Conservation (phyloP, 2,797 vertebrate species). For the Melanotaenia trifasciata region DNA sequence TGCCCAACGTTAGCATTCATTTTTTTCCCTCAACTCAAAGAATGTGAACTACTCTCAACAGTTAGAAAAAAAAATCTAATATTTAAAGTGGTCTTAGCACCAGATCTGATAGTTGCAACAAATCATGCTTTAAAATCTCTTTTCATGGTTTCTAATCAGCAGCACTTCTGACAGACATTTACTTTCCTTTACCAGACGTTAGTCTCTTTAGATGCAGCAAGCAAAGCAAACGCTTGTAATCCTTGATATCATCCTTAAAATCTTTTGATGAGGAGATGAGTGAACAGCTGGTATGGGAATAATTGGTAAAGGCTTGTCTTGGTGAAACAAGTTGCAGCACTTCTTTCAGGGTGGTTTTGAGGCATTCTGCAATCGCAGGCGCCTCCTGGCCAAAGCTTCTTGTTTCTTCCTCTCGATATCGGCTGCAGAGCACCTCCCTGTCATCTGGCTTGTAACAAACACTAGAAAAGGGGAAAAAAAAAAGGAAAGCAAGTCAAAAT, state of each 20-base stretch:
- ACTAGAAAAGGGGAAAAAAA: slow-evolving; percentile 75
- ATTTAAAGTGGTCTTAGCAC: background rate
- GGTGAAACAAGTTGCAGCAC: background rate
- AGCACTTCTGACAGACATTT: no score
- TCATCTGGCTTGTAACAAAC: slow-evolving; percentile 81
- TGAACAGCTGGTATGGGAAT: slow-evolving; percentile 4
- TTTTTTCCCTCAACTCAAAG: no score
- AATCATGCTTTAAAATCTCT: background rate
- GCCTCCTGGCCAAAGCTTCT: slow-evolving; percentile 90
- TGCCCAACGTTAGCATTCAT: background rate
- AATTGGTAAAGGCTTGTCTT: background rate
- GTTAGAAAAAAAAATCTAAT: background rate
- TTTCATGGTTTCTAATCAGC: slow-evolving; percentile 25
- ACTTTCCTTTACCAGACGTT: background rate
- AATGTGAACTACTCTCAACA: slow-evolving; percentile 6
- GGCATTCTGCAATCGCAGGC: slow-evolving; percentile 79
- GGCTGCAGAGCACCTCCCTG: slow-evolving; percentile 86
- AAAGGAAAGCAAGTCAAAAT: slow-evolving; percentile 43
- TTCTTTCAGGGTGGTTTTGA: slow-evolving; percentile 61
- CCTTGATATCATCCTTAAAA: background rate
- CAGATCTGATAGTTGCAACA: background rate
- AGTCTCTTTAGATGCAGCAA: slow-evolving; percentile 2
- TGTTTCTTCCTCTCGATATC: slow-evolving; percentile 95
- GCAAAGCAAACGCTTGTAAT: slow-evolving; percentile 1
- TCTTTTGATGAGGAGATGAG: background rate